These are phyloP conservation scores for Drosophila silvestris DNA, from an alignment of 2,888 invertebrate species.

Conservation along the genomic window DNA sequence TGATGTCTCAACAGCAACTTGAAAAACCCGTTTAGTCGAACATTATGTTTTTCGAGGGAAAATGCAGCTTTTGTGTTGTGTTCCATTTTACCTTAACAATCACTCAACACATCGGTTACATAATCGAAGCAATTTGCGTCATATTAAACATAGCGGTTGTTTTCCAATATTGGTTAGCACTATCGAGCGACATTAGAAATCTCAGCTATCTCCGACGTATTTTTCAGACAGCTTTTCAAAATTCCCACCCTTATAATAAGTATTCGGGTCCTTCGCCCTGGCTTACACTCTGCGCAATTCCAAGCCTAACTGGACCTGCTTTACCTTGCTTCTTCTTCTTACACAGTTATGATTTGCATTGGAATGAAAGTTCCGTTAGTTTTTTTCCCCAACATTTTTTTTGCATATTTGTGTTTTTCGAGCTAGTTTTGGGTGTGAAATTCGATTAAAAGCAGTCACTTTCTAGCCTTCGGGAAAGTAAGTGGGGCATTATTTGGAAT, in stretches of 20 bases:
- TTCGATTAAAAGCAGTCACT: too few species aligned
- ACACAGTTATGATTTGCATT: too few species aligned
- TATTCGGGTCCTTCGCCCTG: background rate
- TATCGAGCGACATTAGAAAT: background rate
- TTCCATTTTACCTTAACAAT: conserved; percentile 8
- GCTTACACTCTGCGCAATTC: too few species aligned
- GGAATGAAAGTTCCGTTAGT: too few species aligned
- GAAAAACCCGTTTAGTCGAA: conserved; percentile 46
- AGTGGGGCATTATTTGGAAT: too few species aligned
- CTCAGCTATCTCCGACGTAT: background rate
- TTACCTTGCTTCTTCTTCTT: too few species aligned
- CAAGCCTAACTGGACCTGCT: too few species aligned
- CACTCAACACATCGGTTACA: background rate
- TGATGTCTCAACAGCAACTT: conserved; percentile 41
- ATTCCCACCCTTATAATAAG: background rate
- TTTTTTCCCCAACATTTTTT: too few species aligned
- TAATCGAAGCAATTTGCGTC: background rate
- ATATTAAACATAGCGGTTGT: background rate
- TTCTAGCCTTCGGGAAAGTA: too few species aligned
- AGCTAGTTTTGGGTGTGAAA: too few species aligned
- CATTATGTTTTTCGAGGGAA: conserved; percentile 9
- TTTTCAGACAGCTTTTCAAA: background rate
- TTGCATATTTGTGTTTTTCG: too few species aligned
- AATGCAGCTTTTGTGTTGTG: conserved; percentile 15
- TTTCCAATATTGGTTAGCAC: conserved; percentile 3